Evolutionary conservation across 2,888 invertebrate genomes (phyloP), one percentile per base, ranked within the genome.

Genomic region (Cosmia pyralina): DNA sequence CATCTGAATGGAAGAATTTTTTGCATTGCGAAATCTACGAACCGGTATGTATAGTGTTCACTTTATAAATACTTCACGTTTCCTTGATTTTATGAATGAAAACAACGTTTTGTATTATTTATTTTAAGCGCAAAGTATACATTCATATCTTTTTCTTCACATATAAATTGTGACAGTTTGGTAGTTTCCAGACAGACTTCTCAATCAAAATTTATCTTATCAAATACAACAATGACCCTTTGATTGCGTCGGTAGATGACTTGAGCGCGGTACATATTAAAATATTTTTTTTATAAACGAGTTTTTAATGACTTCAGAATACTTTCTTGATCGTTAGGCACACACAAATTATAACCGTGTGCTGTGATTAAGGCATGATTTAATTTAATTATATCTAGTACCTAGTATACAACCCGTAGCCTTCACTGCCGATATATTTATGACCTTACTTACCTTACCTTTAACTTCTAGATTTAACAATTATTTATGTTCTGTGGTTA

Each of bases 191-290:
- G 80, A 77, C 72, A 79, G 72, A 82, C 77, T 78, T 84, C 79
- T 83, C 79, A 85, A 88, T 86, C 84, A 85, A 79, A 82, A 77
- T 72, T 83, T 89, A 92, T 92, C 92, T 91, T 91, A 93, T 93
- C 91, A 82, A 81, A 82, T 86, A 88, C 84, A 85, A 88, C 88
- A 90, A 86, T 89, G 91, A 91, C 90, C 90, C 88, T 88, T 88
- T 86, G 88, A 88, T 89, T 88, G 76, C 85, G 81, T 73, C 76
- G 65, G 55, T 34, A 83, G 73, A 75, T 69, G 75, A 72, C 75
- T 80, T 62, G 34, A 73, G 66, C 58, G 71, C 73, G 69, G 44
- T 52, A 38, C 28, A 57, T 64, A 75, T 65, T 76, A 34, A 34
- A 67, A 69, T 65, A 22, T 69, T 81, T 72, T 77, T 41, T 59